Base-by-base conservation (phyloP, 2,113 vertebrate species). In the Colaptes auratus region DNA sequence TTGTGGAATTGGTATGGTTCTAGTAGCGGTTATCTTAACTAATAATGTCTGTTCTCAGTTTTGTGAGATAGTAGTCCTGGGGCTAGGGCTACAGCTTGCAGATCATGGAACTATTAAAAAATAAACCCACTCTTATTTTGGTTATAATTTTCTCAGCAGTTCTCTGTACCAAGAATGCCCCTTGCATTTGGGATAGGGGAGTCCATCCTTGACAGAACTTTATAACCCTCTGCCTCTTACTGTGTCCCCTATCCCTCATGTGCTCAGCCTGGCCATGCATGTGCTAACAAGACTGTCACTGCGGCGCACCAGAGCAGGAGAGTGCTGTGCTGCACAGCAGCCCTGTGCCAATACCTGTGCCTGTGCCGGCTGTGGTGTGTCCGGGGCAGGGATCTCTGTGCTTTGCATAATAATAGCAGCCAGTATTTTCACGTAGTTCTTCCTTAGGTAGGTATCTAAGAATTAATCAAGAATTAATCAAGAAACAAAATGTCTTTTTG, bases 1-100 rank as follows among this genome's bases (percentile, higher is more conserved):
- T 44, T 27, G 13, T 42, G 12, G 16, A 48, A 73, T 58, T 0
- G 6, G 24, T 50, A 9, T 0, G 0, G 23, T 0, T 2, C 53
- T 72, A 28, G n/a, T 58, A 46, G 24, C 28, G 33, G 6, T 73
- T 86, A 15, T n/a, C 63, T 75, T 70, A 30, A 55, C 19, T 59
- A 63, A 33, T 44, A 24, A 16, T 42, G 18, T 17, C 16, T 28
- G 60, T 33, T 46, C 21, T 69, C n/a, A 7, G 59, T 78, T 52
- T 52, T 52, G 50, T 25, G 28, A 53, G 35, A 42, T 25, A 15
- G n/a, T 53, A 67, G 58, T 59, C 13, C 4, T 50, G 72, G 66
- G 25, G 58, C 17, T 24, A 58, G 8, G 12, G 24, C 48, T 69
- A 25, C 1, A 9, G 21, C 35, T 50, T 36, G 44, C 4, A 21